Base-by-base conservation (phyloP, 2,797 vertebrate species). In the Siniperca scherzeri region DNA sequence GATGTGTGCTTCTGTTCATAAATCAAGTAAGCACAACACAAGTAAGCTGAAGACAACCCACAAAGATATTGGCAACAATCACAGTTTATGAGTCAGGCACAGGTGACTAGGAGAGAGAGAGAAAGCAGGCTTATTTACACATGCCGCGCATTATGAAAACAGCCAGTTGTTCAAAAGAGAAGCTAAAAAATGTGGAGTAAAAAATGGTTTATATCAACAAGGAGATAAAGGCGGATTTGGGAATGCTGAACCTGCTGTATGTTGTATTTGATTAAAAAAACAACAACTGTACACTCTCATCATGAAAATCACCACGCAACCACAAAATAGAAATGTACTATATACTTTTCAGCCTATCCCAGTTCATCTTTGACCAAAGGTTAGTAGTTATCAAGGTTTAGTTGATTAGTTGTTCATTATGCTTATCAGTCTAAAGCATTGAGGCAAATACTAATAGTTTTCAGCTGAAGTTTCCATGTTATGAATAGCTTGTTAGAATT, bases 71-170 rank as follows among this genome's bases (percentile, higher is more conserved):
- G 87, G 82, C 81, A 89, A 91, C 70, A 89, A 78, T 90, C 83
- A 92, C 89, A 92, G 82, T 94, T 93, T 93, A 92, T 93, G 78
- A 85, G 79, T 87, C 77, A 85, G 77, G 53, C 78, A 90, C 60
- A 86, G 82, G 27, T 69, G 81, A 78, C 77, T 77, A 80, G 86
- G 64, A 89, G 61, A 76, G 70, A 87, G 64, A 89, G 61, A 76
- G 70, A 84, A 80, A 86, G 57, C 80, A 89, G 71, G 70, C 65
- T 2, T 92, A 94, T 93, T 93, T 94, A 93, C 93, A 94, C 21
- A 88, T 85, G 82, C 83, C 86, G 72, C 65, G 86, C 70, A 88
- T 76, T 9, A 81, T 64, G 79, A 87, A 86, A 83, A 73, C 69
- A 81, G 70, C 65, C 78, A 89, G 78, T 78, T 87, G 80, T 83